Evolutionary conservation across 2,797 vertebrate genomes (phyloP), one percentile per base, ranked within the genome.

Genomic region (Strix occidentalis): DNA sequence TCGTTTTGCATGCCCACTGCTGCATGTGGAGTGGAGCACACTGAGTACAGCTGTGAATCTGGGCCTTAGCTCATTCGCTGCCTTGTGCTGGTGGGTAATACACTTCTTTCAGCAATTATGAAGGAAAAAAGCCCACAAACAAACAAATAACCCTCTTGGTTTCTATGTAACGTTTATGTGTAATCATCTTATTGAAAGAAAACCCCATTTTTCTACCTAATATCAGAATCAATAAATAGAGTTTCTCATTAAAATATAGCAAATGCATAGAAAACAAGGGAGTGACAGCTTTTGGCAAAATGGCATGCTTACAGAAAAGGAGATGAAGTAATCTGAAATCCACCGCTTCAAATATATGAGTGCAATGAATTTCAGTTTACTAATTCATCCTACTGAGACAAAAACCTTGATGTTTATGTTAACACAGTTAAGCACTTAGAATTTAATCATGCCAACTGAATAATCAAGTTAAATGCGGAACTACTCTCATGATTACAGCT

Each of bases 1-100:
- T 92, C 2, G 0, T 78, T 86, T 9, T 0, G 17, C 2, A 11
- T 0, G 6, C 51, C 63, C 0, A 1, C 12, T 1, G 0, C 79
- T 56, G 82, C 78, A 63, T 3, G 13, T 54, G 81, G 68, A 83
- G 68, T 54, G 81, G 68, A 83, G 68, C 45, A 16, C 57, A 3
- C 48, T 50, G 84, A 74, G 84, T 75, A 65, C 84, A 95, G 93
- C 96, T 95, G 90, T 87, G 88, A 45, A 95, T 51, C 57, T 0
- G 0, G 64, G 85, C 60, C 75, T 82, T 18, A 63, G 90, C 80
- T 92, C 72, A 37, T 94, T 91, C 46, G 6, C 78, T 88, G 82
- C 82, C 82, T 77, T 75, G 53, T 78, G 81, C 79, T 91, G 51
- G 28, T 81, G 79, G 85, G 50, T 72, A 56, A 81, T 63, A 25